Evolutionary conservation across 2,113 vertebrate genomes (phyloP), one percentile per base, ranked within the genome.

Genomic region (Lagopus leucura): DNA sequence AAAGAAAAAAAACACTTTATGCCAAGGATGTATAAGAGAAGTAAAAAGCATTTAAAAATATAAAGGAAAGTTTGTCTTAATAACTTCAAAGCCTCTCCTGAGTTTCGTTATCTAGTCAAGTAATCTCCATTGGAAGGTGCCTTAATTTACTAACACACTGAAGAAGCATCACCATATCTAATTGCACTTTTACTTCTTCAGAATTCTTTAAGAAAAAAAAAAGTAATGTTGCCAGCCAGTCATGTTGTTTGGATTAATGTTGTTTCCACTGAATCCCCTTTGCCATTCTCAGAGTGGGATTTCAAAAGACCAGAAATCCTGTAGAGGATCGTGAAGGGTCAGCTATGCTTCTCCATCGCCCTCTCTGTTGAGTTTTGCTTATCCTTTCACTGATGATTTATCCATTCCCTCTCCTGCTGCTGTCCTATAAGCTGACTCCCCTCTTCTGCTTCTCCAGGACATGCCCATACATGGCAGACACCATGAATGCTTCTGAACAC

Each of bases 1-100:
- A 80, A 65, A 91, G 74, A 70, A 76, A 86, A 42, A 30, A 54
- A 52, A 8, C 3, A 19, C 61, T 82, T 90, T 25, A 48, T 85
- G 84, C 80, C 84, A 86, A 86, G 61, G 11, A 42, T 3, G 1
- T 77, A 67, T 28, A 86, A 84, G 24, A 69, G 36, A n/a, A 84
- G 24, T 61, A 60, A 66, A 87, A 87, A 78, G 6, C 19, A 3
- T 55, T 64, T 57, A 61, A 30, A 52, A 80, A 40, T 38, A 94
- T 80, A 55, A 82, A 36, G 10, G 38, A 72, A 72, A 82, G 27
- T 6, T n/a, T 70, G 24, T 75, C 52, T 50, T 63, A 86, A 84
- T 86, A 84, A 66, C 71, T 94, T 91, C 30, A 81, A 43, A 73
- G 67, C 4, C 20, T 74, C 28, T 48, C 15, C 67, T 78, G n/a